These are phyloP conservation scores for Pomacea canaliculata DNA, from an alignment of 2,888 invertebrate genomes.

Conservation along the genomic window DNA sequence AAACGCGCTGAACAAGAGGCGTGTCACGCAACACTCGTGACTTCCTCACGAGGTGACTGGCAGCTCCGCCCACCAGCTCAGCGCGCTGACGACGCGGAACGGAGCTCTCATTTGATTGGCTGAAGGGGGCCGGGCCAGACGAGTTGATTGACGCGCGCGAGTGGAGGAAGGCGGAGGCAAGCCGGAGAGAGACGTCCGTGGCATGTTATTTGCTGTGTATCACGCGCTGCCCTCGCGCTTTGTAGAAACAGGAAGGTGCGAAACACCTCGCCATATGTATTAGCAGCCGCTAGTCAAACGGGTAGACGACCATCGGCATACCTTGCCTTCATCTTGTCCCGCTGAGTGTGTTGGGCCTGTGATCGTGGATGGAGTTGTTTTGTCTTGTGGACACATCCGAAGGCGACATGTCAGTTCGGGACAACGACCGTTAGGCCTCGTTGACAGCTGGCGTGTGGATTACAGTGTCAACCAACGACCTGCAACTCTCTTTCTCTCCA, in stretches of 20 bases:
- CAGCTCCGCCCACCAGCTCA: conserved; percentile 17
- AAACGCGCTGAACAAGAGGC: not conserved
- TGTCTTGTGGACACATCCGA: no score
- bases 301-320: no score
- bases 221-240: conserved; percentile 7
- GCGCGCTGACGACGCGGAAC: not conserved
- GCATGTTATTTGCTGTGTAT: conserved; percentile 21
- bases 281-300: not conserved
- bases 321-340: no score
- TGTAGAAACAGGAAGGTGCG: conserved; percentile 19
- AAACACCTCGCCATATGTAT: not conserved
- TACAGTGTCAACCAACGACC: no score
- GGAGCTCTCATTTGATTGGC: conserved; percentile 7
- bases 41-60: conserved; percentile 8
- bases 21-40: not conserved
- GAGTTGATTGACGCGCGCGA: conserved; percentile 14
- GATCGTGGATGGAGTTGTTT: no score
- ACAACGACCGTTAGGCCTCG: no score
- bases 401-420: no score
- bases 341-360: no score
- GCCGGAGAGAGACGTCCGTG: not conserved
- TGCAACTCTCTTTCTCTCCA: no score
- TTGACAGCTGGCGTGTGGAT: no score
- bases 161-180: conserved; percentile 11
- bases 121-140: conserved; percentile 7